Conservation (phyloP, 2,888 invertebrate genomes). For the Scrobipalpa costella region DNA sequence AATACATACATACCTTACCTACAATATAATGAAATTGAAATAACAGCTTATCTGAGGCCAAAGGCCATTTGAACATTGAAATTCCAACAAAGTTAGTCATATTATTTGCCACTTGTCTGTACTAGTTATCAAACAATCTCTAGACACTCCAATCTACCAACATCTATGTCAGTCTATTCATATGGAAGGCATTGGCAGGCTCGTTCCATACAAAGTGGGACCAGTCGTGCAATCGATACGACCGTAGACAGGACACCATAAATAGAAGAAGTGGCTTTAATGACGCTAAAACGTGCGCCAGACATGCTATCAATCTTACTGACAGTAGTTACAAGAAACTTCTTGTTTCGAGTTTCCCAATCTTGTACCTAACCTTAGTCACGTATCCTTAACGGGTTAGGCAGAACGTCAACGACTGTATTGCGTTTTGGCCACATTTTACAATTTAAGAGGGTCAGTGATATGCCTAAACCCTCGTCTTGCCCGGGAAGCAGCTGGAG, state of each 20-base stretch:
- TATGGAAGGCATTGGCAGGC: neutral
- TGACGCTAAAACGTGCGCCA: constrained; percentile 61
- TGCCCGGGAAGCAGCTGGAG: too few relatives aligned
- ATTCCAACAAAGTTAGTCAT: neutral
- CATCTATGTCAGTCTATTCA: neutral
- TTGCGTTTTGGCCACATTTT: too few relatives aligned
- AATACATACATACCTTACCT: too few relatives aligned
- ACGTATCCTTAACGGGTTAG: too few relatives aligned
- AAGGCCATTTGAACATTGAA: too few relatives aligned
- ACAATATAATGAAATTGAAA: too few relatives aligned
- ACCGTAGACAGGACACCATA: constrained; percentile 68
- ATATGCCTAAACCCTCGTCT: too few relatives aligned
- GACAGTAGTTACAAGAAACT: constrained; percentile 2
- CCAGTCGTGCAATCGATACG: constrained; percentile 70
- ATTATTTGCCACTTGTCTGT: too few relatives aligned
- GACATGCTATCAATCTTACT: constrained; percentile 62
- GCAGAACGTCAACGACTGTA: too few relatives aligned
- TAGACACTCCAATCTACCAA: neutral
- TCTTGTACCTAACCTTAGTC: too few relatives aligned
- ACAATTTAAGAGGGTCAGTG: too few relatives aligned
- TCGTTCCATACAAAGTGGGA: constrained; percentile 34
- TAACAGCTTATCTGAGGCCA: too few relatives aligned
- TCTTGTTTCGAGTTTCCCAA: constrained; percentile 7
- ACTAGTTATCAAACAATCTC: neutral
- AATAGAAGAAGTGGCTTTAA: constrained; percentile 71